These are phyloP conservation scores for Psittacula echo DNA, from an alignment of 2,797 vertebrate genomes.

Conservation along the genomic window DNA sequence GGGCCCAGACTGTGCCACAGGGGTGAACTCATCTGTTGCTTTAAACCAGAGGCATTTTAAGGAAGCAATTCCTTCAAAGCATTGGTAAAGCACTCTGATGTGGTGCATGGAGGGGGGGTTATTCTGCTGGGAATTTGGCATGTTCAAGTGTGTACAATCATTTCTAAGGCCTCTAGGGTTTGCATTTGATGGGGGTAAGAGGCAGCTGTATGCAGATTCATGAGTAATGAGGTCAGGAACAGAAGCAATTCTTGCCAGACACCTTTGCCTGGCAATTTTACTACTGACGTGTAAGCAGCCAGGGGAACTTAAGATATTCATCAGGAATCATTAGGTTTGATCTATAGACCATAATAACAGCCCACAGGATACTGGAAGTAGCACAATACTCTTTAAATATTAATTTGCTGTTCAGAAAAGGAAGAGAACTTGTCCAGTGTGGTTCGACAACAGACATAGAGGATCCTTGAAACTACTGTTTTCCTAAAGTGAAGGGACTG, in stretches of 20 bases:
- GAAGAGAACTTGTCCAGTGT: not conserved
- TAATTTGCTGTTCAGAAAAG: not conserved
- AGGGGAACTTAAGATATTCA: not conserved
- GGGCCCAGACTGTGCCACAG: not conserved
- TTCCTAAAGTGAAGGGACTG: not conserved
- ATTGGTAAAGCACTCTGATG: not conserved
- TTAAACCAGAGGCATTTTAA: constrained; percentile 50
- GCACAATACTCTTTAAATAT: not conserved
- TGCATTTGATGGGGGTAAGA: constrained; percentile 30
- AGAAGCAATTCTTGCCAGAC: constrained; percentile 21
- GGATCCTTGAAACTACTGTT: not conserved
- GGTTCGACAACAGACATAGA: not conserved
- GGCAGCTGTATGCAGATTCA: constrained; percentile 47
- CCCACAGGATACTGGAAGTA: not conserved
- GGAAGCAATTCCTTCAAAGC: constrained; percentile 44
- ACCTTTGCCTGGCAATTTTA: constrained; percentile 42
- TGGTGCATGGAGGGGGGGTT: not conserved
- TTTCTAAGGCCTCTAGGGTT: constrained; percentile 20
- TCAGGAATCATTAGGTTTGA: constrained; percentile 6
- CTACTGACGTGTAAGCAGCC: not conserved
- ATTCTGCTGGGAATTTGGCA: constrained; percentile 30
- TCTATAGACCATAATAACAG: not conserved
- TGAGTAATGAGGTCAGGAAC: constrained; percentile 26
- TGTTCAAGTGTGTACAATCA: not conserved
- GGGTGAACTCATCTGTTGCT: constrained; percentile 16